These are phyloP conservation scores for Sturnira hondurensis DNA, from an alignment of 2,113 vertebrate species.

Conservation along the genomic window DNA sequence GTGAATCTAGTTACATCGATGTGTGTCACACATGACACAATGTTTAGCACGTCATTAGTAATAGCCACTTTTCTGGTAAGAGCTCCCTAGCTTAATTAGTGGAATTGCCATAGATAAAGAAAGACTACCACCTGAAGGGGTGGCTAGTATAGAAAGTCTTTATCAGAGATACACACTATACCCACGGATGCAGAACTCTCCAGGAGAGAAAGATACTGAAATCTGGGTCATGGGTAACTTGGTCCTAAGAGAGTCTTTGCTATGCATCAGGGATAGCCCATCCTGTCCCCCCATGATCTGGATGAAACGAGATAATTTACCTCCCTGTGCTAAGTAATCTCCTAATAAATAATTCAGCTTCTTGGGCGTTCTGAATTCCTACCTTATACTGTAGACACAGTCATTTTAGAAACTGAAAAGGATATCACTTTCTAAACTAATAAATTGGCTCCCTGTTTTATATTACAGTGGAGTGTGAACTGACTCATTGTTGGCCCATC, in stretches of 20 bases:
- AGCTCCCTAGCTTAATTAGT: neutral
- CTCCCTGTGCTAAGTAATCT: slow-evolving; percentile 52
- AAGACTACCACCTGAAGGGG: neutral
- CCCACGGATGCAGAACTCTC: neutral
- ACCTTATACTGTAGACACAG: slow-evolving; percentile 9
- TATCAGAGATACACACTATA: neutral
- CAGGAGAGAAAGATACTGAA: neutral
- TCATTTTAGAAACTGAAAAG: slow-evolving; percentile 17
- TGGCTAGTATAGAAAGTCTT: neutral
- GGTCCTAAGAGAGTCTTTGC: neutral
- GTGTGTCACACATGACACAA: neutral
- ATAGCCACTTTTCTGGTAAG: neutral
- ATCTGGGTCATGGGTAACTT: neutral
- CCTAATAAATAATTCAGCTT: slow-evolving; percentile 63
- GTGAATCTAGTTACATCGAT: slow-evolving; percentile 2
- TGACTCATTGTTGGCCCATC: slow-evolving; percentile 5
- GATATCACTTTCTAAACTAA: slow-evolving; percentile 46
- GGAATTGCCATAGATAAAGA: neutral
- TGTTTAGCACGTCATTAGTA: slow-evolving; percentile 10
- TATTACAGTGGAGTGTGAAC: neutral
- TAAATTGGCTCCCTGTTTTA: neutral
- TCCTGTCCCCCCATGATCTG: neutral
- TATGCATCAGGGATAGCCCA: neutral
- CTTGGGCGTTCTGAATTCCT: slow-evolving; percentile 18
- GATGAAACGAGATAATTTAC: slow-evolving; percentile 49